Base-by-base conservation (phyloP, 2,797 vertebrate genomes). In the Clamator glandarius region DNA sequence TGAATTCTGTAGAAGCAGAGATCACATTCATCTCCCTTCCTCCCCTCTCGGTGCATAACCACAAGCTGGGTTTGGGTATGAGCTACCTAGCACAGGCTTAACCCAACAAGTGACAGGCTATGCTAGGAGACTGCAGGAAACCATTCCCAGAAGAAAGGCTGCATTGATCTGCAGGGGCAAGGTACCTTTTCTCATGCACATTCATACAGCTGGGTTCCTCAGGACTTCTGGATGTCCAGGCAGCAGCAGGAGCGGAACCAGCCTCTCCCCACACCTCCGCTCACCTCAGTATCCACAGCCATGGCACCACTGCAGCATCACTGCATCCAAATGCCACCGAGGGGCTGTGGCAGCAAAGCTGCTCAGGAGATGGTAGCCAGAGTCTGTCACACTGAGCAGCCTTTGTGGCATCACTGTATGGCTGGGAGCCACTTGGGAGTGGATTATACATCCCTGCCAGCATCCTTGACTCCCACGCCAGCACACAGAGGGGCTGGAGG, bases 231-330 rank as follows among this genome's bases (percentile, higher is more conserved):
- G 90, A 75, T 88, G 90, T 81, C 69, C 74, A 69, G 94, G 90
- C 33, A 76, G 85, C 69, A 68, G 16, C 66, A 7, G 2, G 31
- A 62, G 33, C 51, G 28, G 42, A n/a, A 23, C 3, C 77, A n/a
- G 50, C 31, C 52, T 42, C 69, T 59, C 19, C 23, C 29, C 52
- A 52, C 46, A 11, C n/a, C 48, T 18, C 16, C 4, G 0, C 29
- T 72, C 31, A 0, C 59, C 78, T 39, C 11, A 0, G 17, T 33
- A 48, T 29, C 63, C 16, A 24, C 13, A 15, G 41, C 33, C 39
- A 7, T 6, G 1, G 19, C 0, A 1, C 23, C 2, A 1, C 50
- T 0, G 0, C 1, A 11, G 41, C 33, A 31, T 44, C 12, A 0
- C 19, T 2, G 9, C 5, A 4, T 39, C 63, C 83, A 59, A 50